Conservation (phyloP, 2,888 invertebrate genomes). For the Hemicrepidius hirtus region DNA sequence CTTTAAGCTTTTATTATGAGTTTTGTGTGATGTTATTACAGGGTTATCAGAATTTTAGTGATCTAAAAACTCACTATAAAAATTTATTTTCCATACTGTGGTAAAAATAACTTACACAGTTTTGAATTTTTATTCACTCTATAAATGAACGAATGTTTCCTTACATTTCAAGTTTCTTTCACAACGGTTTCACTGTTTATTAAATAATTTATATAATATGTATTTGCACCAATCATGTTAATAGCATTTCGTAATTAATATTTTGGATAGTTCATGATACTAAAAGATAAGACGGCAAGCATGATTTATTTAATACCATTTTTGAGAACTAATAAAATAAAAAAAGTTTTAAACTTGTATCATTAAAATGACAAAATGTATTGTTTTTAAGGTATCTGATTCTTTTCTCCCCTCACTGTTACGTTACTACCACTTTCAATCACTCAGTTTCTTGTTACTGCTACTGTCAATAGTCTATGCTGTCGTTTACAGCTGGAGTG, state of each 20-base stretch:
- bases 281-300: no score
- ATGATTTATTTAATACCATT: no score
- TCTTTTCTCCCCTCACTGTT: slow-evolving; percentile 1
- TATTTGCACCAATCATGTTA: no score
- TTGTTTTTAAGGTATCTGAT: background rate
- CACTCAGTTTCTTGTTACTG: slow-evolving; percentile 18
- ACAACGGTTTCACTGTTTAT: no score
- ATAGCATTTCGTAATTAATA: no score
- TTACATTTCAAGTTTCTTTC: no score
- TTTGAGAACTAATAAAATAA: no score
- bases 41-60: slow-evolving; percentile 17
- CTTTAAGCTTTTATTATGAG: slow-evolving; percentile 23
- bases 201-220: no score
- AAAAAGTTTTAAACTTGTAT: no score
- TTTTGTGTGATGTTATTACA: slow-evolving; percentile 14
- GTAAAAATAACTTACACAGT: background rate
- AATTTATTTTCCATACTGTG: slow-evolving; percentile 1
- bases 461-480: slow-evolving; percentile 32
- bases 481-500: slow-evolving; percentile 36
- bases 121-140: slow-evolving; percentile 1
- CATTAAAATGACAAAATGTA: no score
- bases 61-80: slow-evolving; percentile 12
- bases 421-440: slow-evolving; percentile 8
- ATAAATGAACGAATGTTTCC: no score
- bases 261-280: no score